Percentiles rank a stretch among this genome's conserved stretches.
These are phyloP conservation scores for Melinaea marsaeus DNA, from an alignment of 2,888 invertebrate genomes.

Conservation along the genomic window DNA sequence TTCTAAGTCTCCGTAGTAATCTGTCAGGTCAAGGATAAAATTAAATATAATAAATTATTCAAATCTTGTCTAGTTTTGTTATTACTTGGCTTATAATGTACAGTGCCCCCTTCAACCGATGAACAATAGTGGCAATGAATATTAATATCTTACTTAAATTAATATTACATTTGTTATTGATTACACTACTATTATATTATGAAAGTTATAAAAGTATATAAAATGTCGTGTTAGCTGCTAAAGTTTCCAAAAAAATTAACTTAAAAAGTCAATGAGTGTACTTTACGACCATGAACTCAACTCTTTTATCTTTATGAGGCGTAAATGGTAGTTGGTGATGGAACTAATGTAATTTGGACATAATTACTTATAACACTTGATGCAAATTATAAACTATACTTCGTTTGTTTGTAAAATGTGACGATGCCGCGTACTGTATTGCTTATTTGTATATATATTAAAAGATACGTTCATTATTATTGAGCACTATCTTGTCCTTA, in stretches of 20 bases:
- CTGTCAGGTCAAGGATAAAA: slow-evolving; percentile 4
- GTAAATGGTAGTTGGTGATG: slow-evolving; percentile 26
- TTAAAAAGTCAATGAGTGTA: slow-evolving; percentile 31
- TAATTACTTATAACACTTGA: no score
- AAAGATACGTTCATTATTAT: no score
- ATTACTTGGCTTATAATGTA: slow-evolving; percentile 2
- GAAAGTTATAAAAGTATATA: no score
- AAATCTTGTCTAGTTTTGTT: neutral
- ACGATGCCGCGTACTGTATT: no score
- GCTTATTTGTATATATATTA: no score
- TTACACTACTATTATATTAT: no score
- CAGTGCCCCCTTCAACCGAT: slow-evolving; percentile 10
- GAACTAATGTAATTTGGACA: neutral
- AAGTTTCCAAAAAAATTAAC: slow-evolving; percentile 10
- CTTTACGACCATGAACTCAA: slow-evolving; percentile 27
- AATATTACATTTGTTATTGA: no score
- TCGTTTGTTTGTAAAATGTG: no score
- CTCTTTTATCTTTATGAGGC: slow-evolving; percentile 30
- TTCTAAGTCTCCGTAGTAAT: slow-evolving; percentile 6
- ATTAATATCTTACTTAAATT: neutral
- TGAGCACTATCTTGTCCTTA: no score
- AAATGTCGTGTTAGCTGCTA: neutral
- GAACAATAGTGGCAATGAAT: slow-evolving; percentile 11
- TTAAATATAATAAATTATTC: slow-evolving; percentile 13
- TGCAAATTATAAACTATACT: no score